Evolutionary conservation across 1,140 invertebrate genomes (phyloP).

Genomic region (Drosophila bocki): DNA sequence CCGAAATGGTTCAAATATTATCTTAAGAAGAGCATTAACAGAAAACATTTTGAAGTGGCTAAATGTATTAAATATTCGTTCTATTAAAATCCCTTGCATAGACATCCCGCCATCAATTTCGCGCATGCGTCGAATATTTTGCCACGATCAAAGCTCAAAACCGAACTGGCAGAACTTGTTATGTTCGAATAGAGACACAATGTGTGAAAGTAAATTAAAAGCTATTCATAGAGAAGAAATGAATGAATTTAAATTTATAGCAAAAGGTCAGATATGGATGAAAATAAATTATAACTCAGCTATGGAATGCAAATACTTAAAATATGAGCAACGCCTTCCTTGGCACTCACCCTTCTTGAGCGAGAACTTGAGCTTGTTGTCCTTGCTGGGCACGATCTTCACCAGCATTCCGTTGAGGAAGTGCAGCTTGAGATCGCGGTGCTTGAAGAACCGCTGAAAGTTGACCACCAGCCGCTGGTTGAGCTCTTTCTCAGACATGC

Average conservation of each 20-base stretch:
- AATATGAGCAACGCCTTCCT: too few species aligned
- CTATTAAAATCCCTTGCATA: conserved; percentile 13
- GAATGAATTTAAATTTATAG: conserved; percentile 11
- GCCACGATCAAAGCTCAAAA: conserved; percentile 4
- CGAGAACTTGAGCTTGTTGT: conserved; percentile 78
- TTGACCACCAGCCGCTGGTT: conserved; percentile 69
- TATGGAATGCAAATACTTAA: background rate
- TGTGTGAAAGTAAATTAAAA: conserved; percentile 24
- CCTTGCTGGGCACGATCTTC: conserved; percentile 81
- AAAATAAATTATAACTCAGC: background rate
- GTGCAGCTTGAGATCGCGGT: conserved; percentile 82
- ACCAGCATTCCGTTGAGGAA: conserved; percentile 79
- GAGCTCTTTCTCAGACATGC: conserved; percentile 76
- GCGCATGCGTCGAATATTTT: conserved; percentile 20
- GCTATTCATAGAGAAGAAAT: conserved; percentile 2
- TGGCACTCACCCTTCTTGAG: conserved; percentile 71
- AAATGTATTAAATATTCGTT: background rate
- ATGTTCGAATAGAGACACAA: background rate
- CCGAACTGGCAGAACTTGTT: conserved; percentile 4
- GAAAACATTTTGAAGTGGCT: background rate
- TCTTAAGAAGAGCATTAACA: background rate
- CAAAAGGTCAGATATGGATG: background rate
- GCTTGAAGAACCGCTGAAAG: conserved; percentile 81
- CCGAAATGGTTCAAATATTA: background rate
- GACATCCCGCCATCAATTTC: conserved; percentile 4